Base-by-base conservation (phyloP, 1,140 invertebrate genomes). In the Phortica variegata region DNA sequence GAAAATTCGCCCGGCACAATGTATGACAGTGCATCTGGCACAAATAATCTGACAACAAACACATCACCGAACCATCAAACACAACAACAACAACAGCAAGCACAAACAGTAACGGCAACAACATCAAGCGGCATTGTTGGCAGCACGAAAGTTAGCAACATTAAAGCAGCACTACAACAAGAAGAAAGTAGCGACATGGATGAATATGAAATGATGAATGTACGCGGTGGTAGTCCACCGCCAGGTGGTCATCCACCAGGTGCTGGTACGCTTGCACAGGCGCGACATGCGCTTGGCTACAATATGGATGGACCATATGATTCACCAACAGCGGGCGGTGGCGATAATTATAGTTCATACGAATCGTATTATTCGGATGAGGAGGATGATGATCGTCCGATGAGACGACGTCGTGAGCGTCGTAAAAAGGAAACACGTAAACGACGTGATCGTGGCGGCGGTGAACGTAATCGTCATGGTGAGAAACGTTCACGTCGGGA, bases 171-270 rank as follows among this genome's bases (percentile, higher is more conserved):
- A 6, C 12, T 18, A 38, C 9, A 26, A 26, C 5, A 26, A 23
- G 29, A 18, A n/a, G 54, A 60, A 16, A 47, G 49, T 37, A 53
- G 52, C 23, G 71, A 74, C n/a, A 50, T 65, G 52, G 81, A 87
- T 40, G 88, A 91, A 60, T 86, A 84, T 57, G 87, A 90, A 66
- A 86, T 88, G 84, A 77, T 90, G 60, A 89, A 87, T 71, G 81
- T 90, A 5, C 79, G 88, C 32, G 88, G 88, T 39, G 87, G 86
- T 23, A 84, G 83, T 40, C 84, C 83, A 7, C 79, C 82, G 20
- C 77, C 71, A 65, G 39, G 70, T 65, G 46, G 50, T 15, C n/a
- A n/a, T n/a, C 26, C 61, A 55, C 23, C 55, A 49, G 16, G 61
- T 60, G 23, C 7, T 4, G 19, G 18, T n/a, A 1, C 17, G 18